Base-by-base conservation (phyloP, 1,140 invertebrate genomes). In the Armadillidium nasatum region DNA sequence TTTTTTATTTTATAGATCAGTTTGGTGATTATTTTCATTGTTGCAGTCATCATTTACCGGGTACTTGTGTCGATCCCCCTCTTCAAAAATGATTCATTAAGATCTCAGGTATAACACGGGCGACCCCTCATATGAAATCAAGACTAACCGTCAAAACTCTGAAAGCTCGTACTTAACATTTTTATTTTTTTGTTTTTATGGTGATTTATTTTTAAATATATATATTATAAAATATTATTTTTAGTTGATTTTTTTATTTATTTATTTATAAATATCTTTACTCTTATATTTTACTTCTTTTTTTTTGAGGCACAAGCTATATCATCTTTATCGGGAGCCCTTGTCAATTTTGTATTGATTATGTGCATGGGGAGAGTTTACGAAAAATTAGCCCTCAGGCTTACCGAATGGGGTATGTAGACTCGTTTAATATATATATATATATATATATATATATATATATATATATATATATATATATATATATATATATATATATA, bases 11-110 rank as follows among this genome's bases (percentile, higher is more conserved):
- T 45, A 13, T 72, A 92, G 91, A 89, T 92, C 80, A 85, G 87
- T 76, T 85, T 91, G 82, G 92, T 92, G 50, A 83, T 93, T 45
- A 89, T 91, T 72, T 91, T 91, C 79, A 91, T 93, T 50, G 87
- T 92, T 13, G 90, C 90, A 10, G 88, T 93, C 15, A 91, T 93
- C 44, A 87, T 93, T 80, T 92, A 92, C 85, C 86, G 90, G 78
- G 91, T 91, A 81, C 86, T 91, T 46, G 85, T 89, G 44, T 87
- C 81, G 83, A 91, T 87, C 79, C 89, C 83, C 82, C 88, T 86
- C 85, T 91, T 84, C 85, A 88, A 86, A 84, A 88, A 86, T 83
- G 88, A 82, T 83, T 88, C 84, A 81, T 86, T 85, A 76, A 82
- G 89, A 19, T 86, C 88, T 79, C 86, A 87, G 77, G 80, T 81